Conservation (phyloP, 1,140 invertebrate genomes). For the Pararge aegeria region DNA sequence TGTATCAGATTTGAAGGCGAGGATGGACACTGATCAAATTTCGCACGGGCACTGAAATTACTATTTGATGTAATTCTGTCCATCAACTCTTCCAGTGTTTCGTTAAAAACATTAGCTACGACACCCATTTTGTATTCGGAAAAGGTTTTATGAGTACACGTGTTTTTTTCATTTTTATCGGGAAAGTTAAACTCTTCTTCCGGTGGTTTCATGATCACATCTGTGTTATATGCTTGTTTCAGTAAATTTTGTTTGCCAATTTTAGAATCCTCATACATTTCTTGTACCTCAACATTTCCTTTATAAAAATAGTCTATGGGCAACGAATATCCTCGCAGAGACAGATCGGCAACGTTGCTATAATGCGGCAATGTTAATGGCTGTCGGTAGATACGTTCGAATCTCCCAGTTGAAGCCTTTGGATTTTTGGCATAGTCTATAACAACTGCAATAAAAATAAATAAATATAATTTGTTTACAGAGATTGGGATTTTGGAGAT, state of each 20-base stretch:
- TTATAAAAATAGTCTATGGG: slow-evolving; percentile 60
- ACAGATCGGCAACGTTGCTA: slow-evolving; percentile 42
- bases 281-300: slow-evolving; percentile 46
- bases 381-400: slow-evolving; percentile 78
- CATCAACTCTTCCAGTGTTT: slow-evolving; percentile 27
- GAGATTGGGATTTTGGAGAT: too few relatives aligned
- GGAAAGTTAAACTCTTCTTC: slow-evolving; percentile 28
- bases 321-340: slow-evolving; percentile 46
- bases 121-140: slow-evolving; percentile 35
- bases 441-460: slow-evolving; percentile 73
- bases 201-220: slow-evolving; percentile 39
- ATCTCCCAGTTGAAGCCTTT: slow-evolving; percentile 78
- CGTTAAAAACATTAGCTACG: slow-evolving; percentile 1
- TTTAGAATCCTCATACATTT: slow-evolving; percentile 39
- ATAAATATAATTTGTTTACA: background rate
- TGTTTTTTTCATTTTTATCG: slow-evolving; percentile 27
- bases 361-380: slow-evolving; percentile 53
- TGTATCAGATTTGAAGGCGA: slow-evolving; percentile 14
- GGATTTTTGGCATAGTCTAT: slow-evolving; percentile 79
- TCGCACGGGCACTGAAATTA: slow-evolving; percentile 15
- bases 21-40: slow-evolving; percentile 5
- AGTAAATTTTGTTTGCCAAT: slow-evolving; percentile 45
- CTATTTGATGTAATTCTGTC: slow-evolving; percentile 33
- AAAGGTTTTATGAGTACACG: slow-evolving; percentile 22
- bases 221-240: slow-evolving; percentile 41